Percentiles rank a stretch among this genome's conserved stretches.
Evolutionary conservation across 1,140 invertebrate species (phyloP).

Genomic region (Leptonema lineaticorne): DNA sequence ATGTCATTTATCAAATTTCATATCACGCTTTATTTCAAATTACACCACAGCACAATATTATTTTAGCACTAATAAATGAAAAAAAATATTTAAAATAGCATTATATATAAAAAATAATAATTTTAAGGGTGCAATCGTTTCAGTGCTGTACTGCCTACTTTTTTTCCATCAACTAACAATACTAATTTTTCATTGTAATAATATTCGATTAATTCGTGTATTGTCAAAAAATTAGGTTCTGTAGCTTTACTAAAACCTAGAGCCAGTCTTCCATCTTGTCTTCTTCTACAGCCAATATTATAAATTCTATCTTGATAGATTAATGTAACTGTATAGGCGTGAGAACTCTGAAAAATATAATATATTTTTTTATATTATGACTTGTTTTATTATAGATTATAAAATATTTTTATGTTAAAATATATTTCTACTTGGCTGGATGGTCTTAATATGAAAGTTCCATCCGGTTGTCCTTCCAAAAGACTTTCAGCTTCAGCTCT

Average conservation of each 20-base stretch:
- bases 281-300: constrained; percentile 50
- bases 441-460: constrained; percentile 51
- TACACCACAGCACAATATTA: too few species aligned
- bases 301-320: constrained; percentile 50
- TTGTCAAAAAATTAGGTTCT: constrained; percentile 48
- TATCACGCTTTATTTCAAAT: too few species aligned
- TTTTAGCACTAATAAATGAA: too few species aligned
- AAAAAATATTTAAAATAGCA: too few species aligned
- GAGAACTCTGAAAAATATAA: constrained; percentile 46
- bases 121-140: constrained; percentile 23
- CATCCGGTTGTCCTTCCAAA: constrained; percentile 52
- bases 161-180: constrained; percentile 46
- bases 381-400: too few species aligned
- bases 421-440: constrained; percentile 50
- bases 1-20: too few species aligned
- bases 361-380: too few species aligned
- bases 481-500: constrained; percentile 50
- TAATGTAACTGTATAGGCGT: constrained; percentile 52
- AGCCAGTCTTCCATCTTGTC: constrained; percentile 49
- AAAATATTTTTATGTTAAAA: too few species aligned
- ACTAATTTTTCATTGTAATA: constrained; percentile 48
- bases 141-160: constrained; percentile 40
- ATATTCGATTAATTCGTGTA: constrained; percentile 50
- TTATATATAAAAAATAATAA: not conserved
- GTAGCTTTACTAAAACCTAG: constrained; percentile 49